phyloP scores from a whole-genome alignment of 2,797 vertebrate species.

The Lepilemur septentrionalis region DNA sequence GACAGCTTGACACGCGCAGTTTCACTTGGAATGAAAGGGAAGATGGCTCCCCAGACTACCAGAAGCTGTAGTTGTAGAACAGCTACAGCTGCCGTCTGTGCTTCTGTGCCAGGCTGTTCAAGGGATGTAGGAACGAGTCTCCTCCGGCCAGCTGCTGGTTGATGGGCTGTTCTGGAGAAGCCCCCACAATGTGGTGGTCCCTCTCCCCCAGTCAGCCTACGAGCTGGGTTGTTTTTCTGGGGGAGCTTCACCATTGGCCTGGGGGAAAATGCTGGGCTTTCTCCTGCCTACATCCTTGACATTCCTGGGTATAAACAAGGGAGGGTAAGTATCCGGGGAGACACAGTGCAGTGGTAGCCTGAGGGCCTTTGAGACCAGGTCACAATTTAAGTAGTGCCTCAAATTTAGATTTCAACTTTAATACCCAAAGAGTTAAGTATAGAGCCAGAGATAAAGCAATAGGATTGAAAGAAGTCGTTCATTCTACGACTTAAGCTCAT shows the following conservation, averaged over 20 bases:
- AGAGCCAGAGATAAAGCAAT: not conserved
- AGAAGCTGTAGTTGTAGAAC: not conserved
- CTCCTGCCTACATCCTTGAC: not conserved
- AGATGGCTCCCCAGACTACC: not conserved
- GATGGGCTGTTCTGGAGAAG: not conserved
- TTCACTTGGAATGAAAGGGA: not conserved
- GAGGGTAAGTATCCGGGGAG: not conserved
- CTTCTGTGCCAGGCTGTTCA: not conserved
- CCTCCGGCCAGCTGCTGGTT: not conserved
- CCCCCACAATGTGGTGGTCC: not conserved
- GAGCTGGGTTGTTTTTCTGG: not conserved
- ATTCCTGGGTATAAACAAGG: not conserved
- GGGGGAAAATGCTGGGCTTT: not conserved
- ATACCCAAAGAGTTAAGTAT: not conserved
- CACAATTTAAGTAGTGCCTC: not conserved
- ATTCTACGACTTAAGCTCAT: not conserved
- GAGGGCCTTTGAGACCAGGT: not conserved
- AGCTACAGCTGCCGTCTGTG: not conserved
- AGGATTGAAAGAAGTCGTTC: not conserved
- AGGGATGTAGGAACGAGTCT: not conserved
- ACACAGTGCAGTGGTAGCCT: not conserved
- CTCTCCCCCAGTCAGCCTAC: not conserved
- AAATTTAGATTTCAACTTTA: conserved; percentile 6
- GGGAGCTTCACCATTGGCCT: not conserved
- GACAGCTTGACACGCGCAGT: accelerated